Evolutionary conservation across 2,113 vertebrate genomes (phyloP), one percentile per base, ranked within the genome.

Genomic region (Pionites leucogaster): DNA sequence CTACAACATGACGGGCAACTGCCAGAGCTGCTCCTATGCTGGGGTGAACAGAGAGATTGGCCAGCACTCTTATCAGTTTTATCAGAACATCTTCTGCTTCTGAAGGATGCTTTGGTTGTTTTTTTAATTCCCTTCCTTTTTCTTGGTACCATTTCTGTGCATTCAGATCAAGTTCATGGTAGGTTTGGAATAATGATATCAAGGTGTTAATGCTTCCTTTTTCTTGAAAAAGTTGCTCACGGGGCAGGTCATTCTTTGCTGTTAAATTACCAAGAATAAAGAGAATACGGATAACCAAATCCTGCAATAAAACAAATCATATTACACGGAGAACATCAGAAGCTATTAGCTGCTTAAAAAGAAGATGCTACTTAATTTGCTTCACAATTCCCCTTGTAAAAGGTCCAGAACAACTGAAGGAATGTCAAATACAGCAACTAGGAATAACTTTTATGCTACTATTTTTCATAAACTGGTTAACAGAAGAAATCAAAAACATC

Each of bases 191-290:
- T 65, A 99, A 93, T 1, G 77, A 92, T 86, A 99, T 93, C 88
- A 99, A 98, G 2, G 97, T 98, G 15, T 94, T 94, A 91, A 98
- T 31, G 82, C 98, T 98, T 84, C 93, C 97, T 42, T 97, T 55
- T 93, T 98, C 98, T 82, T 97, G 95, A 94, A 98, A 99, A 82
- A 99, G 97, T 68, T 96, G 95, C 93, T 97, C 98, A 15, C 98
- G 98, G 35, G 99, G 98, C 57, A 97, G 96, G 47, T 98, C 96
- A 76, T 95, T 98, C 84, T 98, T 98, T 35, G 98, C 98, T 19
- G 99, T 99, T 96, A 99, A 97, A 97, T 99, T 99, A 80, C 99
- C 99, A 68, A 99, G 98, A 80, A 98, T 98, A 96, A 99, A 99
- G 90, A 99, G 91, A 76, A 99, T 96, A 57, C 98, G 99, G 59